Evolutionary conservation across 2,797 vertebrate genomes (phyloP), one percentile per base, ranked within the genome.

Genomic region (Pseudochaenichthys georgianus): DNA sequence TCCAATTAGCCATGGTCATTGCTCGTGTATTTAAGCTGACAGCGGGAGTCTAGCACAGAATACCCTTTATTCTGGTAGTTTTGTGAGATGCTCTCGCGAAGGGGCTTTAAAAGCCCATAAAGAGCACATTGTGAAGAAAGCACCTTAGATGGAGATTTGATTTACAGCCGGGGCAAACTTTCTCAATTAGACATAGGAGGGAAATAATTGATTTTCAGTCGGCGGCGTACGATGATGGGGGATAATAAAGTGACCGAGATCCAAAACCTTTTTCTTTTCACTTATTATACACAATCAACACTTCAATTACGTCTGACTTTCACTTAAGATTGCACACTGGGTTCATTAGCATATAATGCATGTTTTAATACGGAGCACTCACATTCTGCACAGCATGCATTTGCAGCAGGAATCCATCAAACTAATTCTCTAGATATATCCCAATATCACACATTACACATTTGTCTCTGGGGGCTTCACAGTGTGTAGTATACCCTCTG

Each of bases 1-100:
- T 88, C 86, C 87, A 92, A 89, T 92, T 91, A 89, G 90, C 88
- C 73, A 63, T 85, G 80, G 89, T 88, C 89, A 87, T 88, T 77
- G 81, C 86, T 85, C 83, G 69, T 87, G 85, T 80, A 81, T 87
- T 90, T 80, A 89, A 90, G 89, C 84, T 90, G 87, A 89, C 89
- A 84, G 89, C 74, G 65, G 73, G 82, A 84, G 74, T 77, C 81
- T 83, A 67, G 80, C 75, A 21, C 52, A 70, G 75, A 88, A 87
- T 75, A 78, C 78, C 60, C 82, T 88, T 85, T 75, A 89, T 90
- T 93, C 90, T 85, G 76, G 66, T 84, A 70, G 74, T 87, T 89
- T 85, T 81, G 67, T 59, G 46, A 57, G 86, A 84, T 71, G 77
- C 76, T 88, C 64, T 64, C 13, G 13, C 51, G 60, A 43, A 77